Evolutionary conservation across 2,113 vertebrate species (phyloP).

Genomic region (Notothenia rossii): DNA sequence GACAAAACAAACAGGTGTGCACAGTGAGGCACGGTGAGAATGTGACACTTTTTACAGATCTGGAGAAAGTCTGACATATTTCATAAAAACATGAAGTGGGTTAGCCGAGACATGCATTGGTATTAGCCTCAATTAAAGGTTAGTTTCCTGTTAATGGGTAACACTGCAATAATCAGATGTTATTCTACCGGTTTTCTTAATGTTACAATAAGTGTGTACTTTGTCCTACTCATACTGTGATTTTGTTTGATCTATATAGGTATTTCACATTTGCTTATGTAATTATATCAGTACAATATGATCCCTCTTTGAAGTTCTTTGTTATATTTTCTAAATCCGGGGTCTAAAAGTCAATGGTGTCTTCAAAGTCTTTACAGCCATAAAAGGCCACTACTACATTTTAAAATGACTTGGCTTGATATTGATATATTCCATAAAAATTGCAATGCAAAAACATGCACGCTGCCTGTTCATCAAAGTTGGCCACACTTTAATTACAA

Average conservation of each 20-base stretch:
- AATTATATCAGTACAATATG: too few relatives aligned
- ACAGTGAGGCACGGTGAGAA: background rate
- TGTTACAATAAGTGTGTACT: background rate
- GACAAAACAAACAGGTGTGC: conserved; percentile 26
- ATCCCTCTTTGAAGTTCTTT: too few relatives aligned
- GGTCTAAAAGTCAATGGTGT: background rate
- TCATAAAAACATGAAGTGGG: background rate
- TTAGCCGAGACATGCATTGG: background rate
- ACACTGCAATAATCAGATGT: background rate
- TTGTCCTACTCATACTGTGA: too few relatives aligned
- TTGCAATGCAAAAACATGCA: conserved; percentile 30
- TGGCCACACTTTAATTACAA: conserved; percentile 37
- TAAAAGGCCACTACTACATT: conserved; percentile 11
- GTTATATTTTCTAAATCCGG: background rate
- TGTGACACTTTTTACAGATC: background rate
- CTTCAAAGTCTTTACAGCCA: background rate
- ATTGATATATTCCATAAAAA: conserved; percentile 20
- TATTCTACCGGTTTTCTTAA: too few relatives aligned
- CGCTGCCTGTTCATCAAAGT: conserved; percentile 22
- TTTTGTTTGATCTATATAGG: background rate
- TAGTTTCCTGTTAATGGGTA: background rate
- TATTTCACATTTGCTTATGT: background rate
- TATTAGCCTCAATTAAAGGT: background rate
- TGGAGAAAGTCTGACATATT: background rate
- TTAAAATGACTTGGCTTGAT: conserved; percentile 11